Evolutionary conservation across 2,113 vertebrate genomes (phyloP).

Genomic region (Noctilio leporinus): DNA sequence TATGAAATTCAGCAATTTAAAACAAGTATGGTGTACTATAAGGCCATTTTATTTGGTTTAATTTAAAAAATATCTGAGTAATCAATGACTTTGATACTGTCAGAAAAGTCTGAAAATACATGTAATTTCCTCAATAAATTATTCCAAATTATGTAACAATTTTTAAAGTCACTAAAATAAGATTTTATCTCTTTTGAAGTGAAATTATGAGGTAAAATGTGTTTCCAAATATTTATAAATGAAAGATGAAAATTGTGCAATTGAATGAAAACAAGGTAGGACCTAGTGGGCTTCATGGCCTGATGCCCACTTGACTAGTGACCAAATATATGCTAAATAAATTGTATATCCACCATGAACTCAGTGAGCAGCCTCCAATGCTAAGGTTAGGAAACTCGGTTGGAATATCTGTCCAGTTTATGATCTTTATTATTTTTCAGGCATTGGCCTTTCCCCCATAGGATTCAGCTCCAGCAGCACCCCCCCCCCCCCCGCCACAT

Average conservation of each 20-base stretch:
- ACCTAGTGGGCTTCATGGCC: not conserved
- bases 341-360: not conserved
- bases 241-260: not conserved
- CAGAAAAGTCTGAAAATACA: not conserved
- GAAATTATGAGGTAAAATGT: not conserved
- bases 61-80: not conserved
- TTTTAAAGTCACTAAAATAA: not conserved
- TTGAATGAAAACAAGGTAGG: not conserved
- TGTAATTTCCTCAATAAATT: not conserved
- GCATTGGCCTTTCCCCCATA: not conserved
- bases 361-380: not conserved
- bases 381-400: not conserved
- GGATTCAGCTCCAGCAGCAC: not conserved
- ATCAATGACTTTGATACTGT: not conserved
- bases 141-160: too few species aligned
- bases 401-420: not conserved
- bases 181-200: not conserved
- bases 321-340: not conserved
- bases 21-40: not conserved
- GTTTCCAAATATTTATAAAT: not conserved
- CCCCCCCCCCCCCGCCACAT: too few species aligned
- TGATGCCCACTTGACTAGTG: not conserved
- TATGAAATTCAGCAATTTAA: not conserved
- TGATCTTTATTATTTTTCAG: not conserved
- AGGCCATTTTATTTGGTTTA: not conserved